These are phyloP conservation scores for Pseudomyrmex concolor DNA, from an alignment of 1,140 invertebrate genomes.

Conservation along the genomic window DNA sequence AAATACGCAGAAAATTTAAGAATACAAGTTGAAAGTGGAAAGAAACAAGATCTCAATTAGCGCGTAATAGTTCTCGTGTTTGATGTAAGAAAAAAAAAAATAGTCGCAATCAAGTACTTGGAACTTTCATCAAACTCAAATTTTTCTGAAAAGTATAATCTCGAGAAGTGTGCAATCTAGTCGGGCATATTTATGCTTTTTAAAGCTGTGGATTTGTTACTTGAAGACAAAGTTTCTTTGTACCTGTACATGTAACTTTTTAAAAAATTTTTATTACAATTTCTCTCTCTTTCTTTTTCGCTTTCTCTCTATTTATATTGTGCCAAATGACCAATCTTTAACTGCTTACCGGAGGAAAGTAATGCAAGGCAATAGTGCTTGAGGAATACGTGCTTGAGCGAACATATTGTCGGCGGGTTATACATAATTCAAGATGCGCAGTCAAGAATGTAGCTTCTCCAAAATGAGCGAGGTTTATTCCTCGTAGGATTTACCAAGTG, in stretches of 20 bases:
- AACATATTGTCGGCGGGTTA: constrained; percentile 42
- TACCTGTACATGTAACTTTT: too few species aligned
- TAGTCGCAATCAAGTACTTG: neutral
- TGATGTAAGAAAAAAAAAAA: neutral
- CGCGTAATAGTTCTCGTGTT: neutral
- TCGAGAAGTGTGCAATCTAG: neutral
- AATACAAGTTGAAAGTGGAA: neutral
- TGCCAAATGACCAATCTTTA: constrained; percentile 7
- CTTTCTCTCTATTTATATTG: neutral
- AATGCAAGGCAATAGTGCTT: constrained; percentile 14
- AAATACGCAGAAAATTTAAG: constrained; percentile 20
- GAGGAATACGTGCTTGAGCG: constrained; percentile 22
- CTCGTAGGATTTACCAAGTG: neutral
- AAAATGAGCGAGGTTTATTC: constrained; percentile 37
- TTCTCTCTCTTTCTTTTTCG: neutral
- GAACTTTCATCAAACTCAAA: constrained; percentile 25
- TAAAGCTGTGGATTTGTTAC: neutral
- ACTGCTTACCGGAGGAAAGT: constrained; percentile 11
- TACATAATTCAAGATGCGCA: constrained; percentile 37
- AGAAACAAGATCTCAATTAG: constrained; percentile 25
- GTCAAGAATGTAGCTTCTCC: constrained; percentile 36
- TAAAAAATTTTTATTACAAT: neutral
- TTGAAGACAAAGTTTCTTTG: too few species aligned
- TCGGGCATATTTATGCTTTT: neutral
- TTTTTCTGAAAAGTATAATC: constrained; percentile 8